Evolutionary conservation across 2,888 invertebrate genomes (phyloP).

Genomic region (Trachelus tabidus): DNA sequence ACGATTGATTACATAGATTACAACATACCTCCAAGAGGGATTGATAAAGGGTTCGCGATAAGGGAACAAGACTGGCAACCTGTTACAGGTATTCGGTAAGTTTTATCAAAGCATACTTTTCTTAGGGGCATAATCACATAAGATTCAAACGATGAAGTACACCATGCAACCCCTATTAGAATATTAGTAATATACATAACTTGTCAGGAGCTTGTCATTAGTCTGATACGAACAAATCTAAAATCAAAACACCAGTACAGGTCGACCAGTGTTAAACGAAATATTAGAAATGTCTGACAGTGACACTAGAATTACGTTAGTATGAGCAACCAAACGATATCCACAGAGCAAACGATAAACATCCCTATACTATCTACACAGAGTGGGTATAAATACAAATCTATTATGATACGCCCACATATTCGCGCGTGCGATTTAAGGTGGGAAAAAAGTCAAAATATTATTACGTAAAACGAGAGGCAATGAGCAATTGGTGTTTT

Average conservation of each 20-base stretch:
- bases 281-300: background rate
- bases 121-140: background rate
- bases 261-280: background rate
- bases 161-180: background rate
- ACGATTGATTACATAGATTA: background rate
- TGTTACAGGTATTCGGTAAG: background rate
- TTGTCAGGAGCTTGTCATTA: no score
- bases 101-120: background rate
- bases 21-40: background rate
- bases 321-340: background rate
- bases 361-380: background rate
- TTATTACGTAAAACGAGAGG: no score
- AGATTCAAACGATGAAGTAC: background rate
- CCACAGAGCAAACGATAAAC: background rate
- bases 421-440: background rate
- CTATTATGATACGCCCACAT: background rate
- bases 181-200: background rate
- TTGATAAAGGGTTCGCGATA: background rate
- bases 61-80: background rate
- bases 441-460: background rate
- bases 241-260: background rate
- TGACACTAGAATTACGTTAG: background rate
- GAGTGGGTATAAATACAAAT: background rate
- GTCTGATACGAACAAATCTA: background rate
- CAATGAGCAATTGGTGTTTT: background rate